Conservation (phyloP, 2,797 vertebrate genomes). For the Acridotheres tristis region DNA sequence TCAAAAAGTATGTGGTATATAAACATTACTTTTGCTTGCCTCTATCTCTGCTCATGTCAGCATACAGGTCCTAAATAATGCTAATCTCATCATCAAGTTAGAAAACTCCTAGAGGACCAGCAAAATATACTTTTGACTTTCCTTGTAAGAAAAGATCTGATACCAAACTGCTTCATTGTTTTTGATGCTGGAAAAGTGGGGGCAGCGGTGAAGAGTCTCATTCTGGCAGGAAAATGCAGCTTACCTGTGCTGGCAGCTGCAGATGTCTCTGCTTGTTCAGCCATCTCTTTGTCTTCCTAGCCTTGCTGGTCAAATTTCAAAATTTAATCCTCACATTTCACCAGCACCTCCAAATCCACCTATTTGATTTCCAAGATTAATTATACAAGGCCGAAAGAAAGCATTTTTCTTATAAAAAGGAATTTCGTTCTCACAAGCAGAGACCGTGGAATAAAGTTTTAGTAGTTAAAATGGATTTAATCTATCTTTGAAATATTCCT, state of each 20-base stretch:
- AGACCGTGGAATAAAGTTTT: not conserved
- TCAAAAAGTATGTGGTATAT: not conserved
- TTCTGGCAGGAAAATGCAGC: not conserved
- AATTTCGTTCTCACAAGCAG: not conserved
- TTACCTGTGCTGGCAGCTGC: not conserved
- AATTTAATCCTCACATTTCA: constrained; percentile 23
- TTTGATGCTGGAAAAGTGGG: not conserved
- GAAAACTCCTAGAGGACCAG: not conserved
- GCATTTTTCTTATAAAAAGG: constrained; percentile 10
- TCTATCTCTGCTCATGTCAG: not conserved
- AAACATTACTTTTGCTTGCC: not conserved
- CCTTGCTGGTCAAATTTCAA: not conserved
- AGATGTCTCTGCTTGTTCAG: not conserved
- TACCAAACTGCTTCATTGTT: not conserved
- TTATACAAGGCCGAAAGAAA: not conserved
- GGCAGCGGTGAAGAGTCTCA: not conserved
- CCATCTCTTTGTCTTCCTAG: not conserved
- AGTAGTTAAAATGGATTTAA: not conserved
- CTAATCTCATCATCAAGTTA: not conserved
- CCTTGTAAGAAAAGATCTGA: not conserved
- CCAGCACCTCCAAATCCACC: not conserved
- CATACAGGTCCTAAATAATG: not conserved
- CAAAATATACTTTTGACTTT: not conserved
- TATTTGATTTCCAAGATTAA: not conserved
- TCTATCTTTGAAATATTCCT: not conserved